Base-by-base conservation (phyloP, 2,113 vertebrate species). In the Osmerus mordax region DNA sequence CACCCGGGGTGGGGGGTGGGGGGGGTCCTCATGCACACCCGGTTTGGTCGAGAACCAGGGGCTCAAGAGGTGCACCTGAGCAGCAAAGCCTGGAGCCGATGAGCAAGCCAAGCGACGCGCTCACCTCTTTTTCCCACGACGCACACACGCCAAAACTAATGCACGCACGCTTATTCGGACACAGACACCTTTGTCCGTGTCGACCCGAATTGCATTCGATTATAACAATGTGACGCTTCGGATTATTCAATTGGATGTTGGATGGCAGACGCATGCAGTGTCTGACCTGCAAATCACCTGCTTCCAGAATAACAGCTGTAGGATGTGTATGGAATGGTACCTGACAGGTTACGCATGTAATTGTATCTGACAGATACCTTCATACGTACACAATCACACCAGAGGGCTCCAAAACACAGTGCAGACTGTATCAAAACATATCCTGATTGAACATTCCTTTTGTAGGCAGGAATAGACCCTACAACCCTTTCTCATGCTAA, bases 21-120 rank as follows among this genome's bases (percentile, higher is more conserved):
- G 67, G 74, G 78, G 68, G 65, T 74, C 79, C 78, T 65, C 56
- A 71, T 72, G 67, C 65, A 25, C 18, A n/a, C 29, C 54, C 67
- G 58, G 71, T 74, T 78, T 64, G 83, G 67, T 63, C 47, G 67
- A 74, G 70, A 76, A 79, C 64, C 9, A 65, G 61, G 67, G 76
- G 73, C 41, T 55, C 71, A 18, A 51, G 81, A 65, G 80, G 67
- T 74, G 25, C 21, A 71, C 7, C 80, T 81, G 69, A 81, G 78
- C 73, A 82, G 84, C 78, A 75, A 75, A 79, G 71, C 73, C 73
- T 77, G 54, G 77, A 59, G 13, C 71, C 75, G 72, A 75, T 58
- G 66, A 75, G 76, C 76, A 71, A 61, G 67, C 58, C 71, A 77
- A 67, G 41, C 68, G 59, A 58, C 71, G 23, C 56, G 69, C 63